These are phyloP conservation scores for Onychomys leucogaster DNA, from an alignment of 2,797 vertebrate genomes.

Conservation along the genomic window DNA sequence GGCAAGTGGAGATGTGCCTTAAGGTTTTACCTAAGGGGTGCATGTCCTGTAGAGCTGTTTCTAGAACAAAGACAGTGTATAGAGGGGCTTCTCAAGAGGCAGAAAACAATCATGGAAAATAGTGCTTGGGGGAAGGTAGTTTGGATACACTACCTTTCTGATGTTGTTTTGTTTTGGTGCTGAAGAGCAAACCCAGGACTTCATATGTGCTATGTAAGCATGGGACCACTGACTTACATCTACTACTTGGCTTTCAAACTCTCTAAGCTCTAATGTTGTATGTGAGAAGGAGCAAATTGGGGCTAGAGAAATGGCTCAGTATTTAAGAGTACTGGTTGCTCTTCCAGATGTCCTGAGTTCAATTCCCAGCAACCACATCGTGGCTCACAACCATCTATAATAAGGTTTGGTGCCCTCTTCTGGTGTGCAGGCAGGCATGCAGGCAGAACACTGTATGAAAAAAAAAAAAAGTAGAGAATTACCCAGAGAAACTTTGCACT, in stretches of 20 bases:
- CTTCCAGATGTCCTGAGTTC: not conserved
- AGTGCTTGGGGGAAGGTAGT: not conserved
- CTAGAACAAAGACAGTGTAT: not conserved
- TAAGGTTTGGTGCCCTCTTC: not conserved
- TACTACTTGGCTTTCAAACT: not conserved
- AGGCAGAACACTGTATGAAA: not conserved
- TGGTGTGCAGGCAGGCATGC: not conserved
- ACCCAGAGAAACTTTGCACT: not conserved
- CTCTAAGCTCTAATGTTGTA: not conserved
- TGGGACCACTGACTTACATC: too few relatives aligned
- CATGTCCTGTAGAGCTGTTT: constrained; percentile 10
- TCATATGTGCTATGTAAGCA: not conserved
- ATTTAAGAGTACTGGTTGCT: not conserved
- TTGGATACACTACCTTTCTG: not conserved
- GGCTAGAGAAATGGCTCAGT: not conserved
- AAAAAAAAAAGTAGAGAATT: not conserved
- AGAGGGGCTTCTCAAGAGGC: not conserved
- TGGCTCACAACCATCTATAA: not conserved
- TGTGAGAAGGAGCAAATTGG: not conserved
- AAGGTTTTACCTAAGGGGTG: not conserved
- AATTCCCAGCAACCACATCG: not conserved
- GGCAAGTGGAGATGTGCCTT: not conserved
- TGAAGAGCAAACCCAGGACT: not conserved
- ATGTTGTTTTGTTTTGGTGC: not conserved
- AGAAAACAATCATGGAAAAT: not conserved